Evolutionary conservation across 2,113 vertebrate species (phyloP), one percentile per base, ranked within the genome.

Genomic region (Copsychus sechellarum): DNA sequence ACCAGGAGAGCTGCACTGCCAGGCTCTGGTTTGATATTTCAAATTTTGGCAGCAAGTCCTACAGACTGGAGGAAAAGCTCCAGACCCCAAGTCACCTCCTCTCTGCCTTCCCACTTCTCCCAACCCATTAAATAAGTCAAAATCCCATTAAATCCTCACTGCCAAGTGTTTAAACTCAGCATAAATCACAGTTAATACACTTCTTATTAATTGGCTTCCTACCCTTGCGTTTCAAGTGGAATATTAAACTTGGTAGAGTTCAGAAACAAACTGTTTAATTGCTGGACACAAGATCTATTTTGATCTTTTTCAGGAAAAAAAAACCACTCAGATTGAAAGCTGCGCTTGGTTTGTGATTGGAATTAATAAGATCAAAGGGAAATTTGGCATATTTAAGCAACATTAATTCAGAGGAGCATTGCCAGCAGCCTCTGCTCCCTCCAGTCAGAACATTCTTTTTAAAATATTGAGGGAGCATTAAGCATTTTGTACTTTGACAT

Each of bases 341-440:
- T 64, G 40, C 11, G 43, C 82, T 83, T 72, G 51, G 1, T 93
- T 92, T 90, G 66, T 77, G 88, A 72, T 69, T 34, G 78, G 79
- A 89, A 96, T 96, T 89, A 96, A 88, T 67, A 11, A 61, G 90
- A 97, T 97, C 92, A 96, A 96, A 96, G 93, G 72, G 57, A 81
- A 88, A 83, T 47, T 40, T 81, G 86, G 65, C 71, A 90, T 71
- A 53, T 50, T 81, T 69, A 74, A 96, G 64, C 57, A 83, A 65
- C 36, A 26, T 70, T 77, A 91, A 93, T 69, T 93, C 65, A 28
- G 66, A 90, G 79, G 51, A 93, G 24, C 33, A 0, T 17, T 73
- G 65, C 81, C 71, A 92, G 50, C 77, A 57, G 89, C 56, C 60
- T 74, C 56, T 62, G 20, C 58, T 79, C 50, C 65, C 45, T 76